Evolutionary conservation across 2,888 invertebrate genomes (phyloP).

Genomic region (Tetramorium bicarinatum): DNA sequence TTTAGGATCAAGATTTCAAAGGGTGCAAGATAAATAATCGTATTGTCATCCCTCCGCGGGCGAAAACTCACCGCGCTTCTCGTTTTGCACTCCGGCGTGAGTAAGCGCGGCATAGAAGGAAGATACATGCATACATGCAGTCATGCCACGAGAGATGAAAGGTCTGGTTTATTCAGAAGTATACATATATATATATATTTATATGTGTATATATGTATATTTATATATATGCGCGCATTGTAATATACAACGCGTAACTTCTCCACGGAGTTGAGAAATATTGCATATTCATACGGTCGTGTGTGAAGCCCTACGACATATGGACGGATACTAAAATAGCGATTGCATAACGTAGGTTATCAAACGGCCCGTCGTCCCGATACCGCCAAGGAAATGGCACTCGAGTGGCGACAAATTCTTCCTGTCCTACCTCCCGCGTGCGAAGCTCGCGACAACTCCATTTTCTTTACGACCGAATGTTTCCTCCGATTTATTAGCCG

Average conservation of each 20-base stretch:
- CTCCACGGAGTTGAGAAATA: constrained; percentile 65
- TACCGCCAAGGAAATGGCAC: constrained; percentile 63
- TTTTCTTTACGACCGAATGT: constrained; percentile 41
- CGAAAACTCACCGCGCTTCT: constrained; percentile 45
- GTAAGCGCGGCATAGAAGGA: constrained; percentile 39
- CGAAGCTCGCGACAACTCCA: constrained; percentile 34
- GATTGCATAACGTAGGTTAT: constrained; percentile 71
- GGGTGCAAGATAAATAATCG: constrained; percentile 55
- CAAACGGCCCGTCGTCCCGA: constrained; percentile 51
- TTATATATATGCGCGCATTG: constrained; percentile 51
- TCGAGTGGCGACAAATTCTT: constrained; percentile 61
- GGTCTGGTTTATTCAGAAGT: constrained; percentile 63
- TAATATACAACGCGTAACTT: constrained; percentile 64
- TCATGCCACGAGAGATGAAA: constrained; percentile 49
- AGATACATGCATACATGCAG: constrained; percentile 48
- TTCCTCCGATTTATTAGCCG: constrained; percentile 42
- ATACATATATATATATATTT: constrained; percentile 28
- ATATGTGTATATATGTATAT: background rate
- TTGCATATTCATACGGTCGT: constrained; percentile 71
- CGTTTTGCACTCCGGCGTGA: constrained; percentile 35
- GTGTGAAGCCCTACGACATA: constrained; percentile 66
- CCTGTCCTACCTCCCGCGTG: constrained; percentile 18
- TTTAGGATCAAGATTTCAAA: constrained; percentile 55
- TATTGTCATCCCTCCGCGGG: constrained; percentile 52
- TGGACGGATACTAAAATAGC: constrained; percentile 62